Evolutionary conservation across 2,113 vertebrate species (phyloP), one percentile per base, ranked within the genome.

Genomic region (Aspidoscelis tigris): DNA sequence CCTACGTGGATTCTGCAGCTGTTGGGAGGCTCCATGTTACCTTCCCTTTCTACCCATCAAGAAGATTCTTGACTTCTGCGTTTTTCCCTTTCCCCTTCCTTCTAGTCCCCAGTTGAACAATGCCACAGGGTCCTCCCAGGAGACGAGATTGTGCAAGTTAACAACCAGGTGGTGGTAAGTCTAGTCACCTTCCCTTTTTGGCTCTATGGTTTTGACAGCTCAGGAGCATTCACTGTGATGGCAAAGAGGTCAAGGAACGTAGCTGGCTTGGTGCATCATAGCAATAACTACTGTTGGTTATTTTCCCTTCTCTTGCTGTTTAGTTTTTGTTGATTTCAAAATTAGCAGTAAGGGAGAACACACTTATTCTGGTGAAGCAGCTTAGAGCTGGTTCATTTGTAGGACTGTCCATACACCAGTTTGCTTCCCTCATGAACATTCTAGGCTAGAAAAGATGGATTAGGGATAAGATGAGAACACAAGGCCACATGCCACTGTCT

Each of bases 111-210:
- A 24, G 50, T 86, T 50, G 93, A 95, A 39, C 90, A 93, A 1
- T 92, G 65, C 69, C n/a, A 16, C 21, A 94, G 89, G 78, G 92
- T 99, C 88, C 93, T 98, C 81, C 96, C 96, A 0, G 98, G 98
- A 53, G 98, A 99, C 11, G 98, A 99, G 92, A 97, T 99, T 5
- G 92, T 99, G 87, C 96, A 99, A 94, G 96, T 99, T 92, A 98
- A 99, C 0, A 95, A 96, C 89, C 98, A 98, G 91, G 97, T 98
- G 18, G 98, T 99, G 97, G 98, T 99, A 91, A 98, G 98, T 95
- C 50, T 4, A 20, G 7, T 4, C 39, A 12, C 24, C 9, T 4
- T 68, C 39, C 14, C 21, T 9, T 1, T 41, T 81, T n/a, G 3
- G 16, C 22, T 76, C 24, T 3, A 9, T 2, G 3, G 65, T 22